Percentiles rank a stretch among this genome's conserved stretches.
Evolutionary conservation across 2,797 vertebrate species (phyloP).

Genomic region (Octomys mimax): DNA sequence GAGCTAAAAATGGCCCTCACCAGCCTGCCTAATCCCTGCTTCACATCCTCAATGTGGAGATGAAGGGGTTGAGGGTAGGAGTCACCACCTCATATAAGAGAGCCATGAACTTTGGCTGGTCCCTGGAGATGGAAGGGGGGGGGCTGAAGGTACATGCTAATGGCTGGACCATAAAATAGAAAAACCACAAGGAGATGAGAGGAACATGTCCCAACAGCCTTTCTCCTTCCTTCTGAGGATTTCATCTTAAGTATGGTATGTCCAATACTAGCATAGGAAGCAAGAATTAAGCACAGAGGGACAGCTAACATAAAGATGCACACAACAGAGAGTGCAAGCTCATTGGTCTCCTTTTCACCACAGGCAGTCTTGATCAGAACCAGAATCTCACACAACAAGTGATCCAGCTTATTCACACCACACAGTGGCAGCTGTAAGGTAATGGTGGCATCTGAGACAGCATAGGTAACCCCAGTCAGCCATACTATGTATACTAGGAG

Average conservation of each 20-base stretch:
- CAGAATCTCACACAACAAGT: conserved; percentile 70
- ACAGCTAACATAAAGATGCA: not conserved
- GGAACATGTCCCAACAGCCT: conserved; percentile 73
- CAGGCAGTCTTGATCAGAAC: conserved; percentile 71
- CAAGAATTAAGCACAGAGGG: conserved; percentile 80
- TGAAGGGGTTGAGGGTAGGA: not conserved
- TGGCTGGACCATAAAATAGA: conserved; percentile 70
- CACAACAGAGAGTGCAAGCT: conserved; percentile 50
- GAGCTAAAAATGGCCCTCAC: not conserved
- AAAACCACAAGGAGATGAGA: conserved; percentile 71
- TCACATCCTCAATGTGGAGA: not conserved
- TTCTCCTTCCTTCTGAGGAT: conserved; percentile 54
- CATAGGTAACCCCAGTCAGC: conserved; percentile 55
- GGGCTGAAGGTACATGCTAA: not conserved
- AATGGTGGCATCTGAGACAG: conserved; percentile 35
- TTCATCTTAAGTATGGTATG: conserved; percentile 56
- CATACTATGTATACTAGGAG: conserved; percentile 24
- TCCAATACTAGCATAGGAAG: conserved; percentile 72
- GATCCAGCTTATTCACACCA: conserved; percentile 63
- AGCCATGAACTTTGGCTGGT: not conserved
- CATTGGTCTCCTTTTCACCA: conserved; percentile 20
- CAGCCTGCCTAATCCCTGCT: not conserved
- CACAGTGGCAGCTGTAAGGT: conserved; percentile 51
- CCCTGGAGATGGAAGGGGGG: not conserved
- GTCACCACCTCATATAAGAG: not conserved